phyloP scores from a whole-genome alignment of 2,888 invertebrate genomes.

The Zhuqinia jingwanae region DNA sequence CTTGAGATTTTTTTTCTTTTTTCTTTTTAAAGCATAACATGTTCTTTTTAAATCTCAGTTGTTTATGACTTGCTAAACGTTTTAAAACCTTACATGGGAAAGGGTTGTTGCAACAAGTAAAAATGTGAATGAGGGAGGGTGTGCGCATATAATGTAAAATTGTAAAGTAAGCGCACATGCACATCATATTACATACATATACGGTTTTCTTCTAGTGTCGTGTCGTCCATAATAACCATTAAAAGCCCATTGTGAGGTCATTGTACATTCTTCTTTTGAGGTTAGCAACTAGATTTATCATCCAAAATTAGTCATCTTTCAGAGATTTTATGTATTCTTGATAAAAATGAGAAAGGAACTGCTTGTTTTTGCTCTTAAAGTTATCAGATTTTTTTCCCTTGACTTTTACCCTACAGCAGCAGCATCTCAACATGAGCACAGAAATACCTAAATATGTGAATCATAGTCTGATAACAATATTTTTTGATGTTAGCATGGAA shows the following conservation, averaged over 20 bases:
- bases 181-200: neutral
- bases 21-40: neutral
- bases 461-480: no score
- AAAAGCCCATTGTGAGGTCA: conserved; percentile 14
- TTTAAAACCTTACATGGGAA: neutral
- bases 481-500: no score
- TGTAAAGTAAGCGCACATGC: no score
- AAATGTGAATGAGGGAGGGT: neutral
- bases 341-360: neutral
- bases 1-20: neutral
- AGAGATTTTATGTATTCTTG: conserved; percentile 7
- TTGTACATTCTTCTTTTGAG: conserved; percentile 31
- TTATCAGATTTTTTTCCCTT: no score
- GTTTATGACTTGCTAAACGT: neutral
- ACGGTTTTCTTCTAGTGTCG: neutral
- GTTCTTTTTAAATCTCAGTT: neutral
- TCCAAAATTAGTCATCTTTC: conserved; percentile 45
- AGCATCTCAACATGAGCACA: no score
- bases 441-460: no score
- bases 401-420: no score
- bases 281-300: conserved; percentile 37
- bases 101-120: neutral
- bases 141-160: no score
- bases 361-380: neutral
- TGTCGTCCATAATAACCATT: conserved; percentile 18